phyloP scores from a whole-genome alignment of 2,888 invertebrate species.

The Labia minor region DNA sequence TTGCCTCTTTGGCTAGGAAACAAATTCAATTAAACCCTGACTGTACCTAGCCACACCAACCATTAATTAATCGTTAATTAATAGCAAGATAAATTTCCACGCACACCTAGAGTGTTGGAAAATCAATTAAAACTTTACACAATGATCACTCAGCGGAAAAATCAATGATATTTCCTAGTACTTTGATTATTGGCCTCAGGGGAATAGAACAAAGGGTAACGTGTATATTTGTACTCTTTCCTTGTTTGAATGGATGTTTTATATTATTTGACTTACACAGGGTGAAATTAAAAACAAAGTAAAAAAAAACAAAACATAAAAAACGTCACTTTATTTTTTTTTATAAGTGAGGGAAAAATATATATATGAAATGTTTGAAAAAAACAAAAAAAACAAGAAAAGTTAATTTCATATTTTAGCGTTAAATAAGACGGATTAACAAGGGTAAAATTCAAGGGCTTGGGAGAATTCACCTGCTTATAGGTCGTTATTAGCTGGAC shows the following conservation, averaged over 20 bases:
- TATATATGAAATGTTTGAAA: not conserved
- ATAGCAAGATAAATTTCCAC: slow-evolving; percentile 13
- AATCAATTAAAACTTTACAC: slow-evolving; percentile 13
- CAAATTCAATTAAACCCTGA: not conserved
- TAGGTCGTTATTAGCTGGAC: not conserved
- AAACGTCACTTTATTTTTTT: not conserved
- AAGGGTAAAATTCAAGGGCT: not conserved
- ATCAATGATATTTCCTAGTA: not conserved
- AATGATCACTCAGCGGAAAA: not conserved
- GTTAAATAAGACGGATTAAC: slow-evolving; percentile 7
- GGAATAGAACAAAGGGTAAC: not conserved
- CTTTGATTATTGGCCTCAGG: not conserved
- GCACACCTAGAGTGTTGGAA: not conserved
- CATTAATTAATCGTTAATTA: slow-evolving; percentile 13
- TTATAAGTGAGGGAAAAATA: not conserved
- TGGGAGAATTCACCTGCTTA: slow-evolving; percentile 1
- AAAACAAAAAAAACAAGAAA: slow-evolving; percentile 3
- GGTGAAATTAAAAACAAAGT: not conserved
- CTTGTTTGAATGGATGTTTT: not conserved
- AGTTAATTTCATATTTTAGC: slow-evolving; percentile 2
- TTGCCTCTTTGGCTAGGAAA: not conserved
- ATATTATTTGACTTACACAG: not conserved
- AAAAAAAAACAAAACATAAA: too few species aligned
- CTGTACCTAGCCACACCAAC: not conserved
- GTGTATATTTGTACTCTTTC: not conserved